Base-by-base conservation (phyloP, 2,113 vertebrate species). In the Beaufortia kweichowensis region DNA sequence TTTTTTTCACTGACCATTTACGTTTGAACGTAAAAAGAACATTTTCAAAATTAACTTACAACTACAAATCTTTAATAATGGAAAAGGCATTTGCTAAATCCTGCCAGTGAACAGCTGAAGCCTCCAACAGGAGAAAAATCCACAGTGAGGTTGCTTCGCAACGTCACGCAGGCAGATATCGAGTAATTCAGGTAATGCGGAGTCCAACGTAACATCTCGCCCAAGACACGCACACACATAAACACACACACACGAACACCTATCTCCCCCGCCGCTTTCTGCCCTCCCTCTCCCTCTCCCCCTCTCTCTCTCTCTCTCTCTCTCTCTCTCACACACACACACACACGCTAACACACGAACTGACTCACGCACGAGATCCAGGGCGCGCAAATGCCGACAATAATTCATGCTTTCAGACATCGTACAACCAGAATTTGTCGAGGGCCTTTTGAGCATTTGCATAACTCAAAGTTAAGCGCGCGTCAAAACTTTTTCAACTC, bases 211-310 rank as follows among this genome's bases (percentile, higher is more conserved):
- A 80, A 77, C 68, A 70, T 78, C 78, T 82, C 63, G 69, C 82
- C 77, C 74, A 78, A 87, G 83, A 90, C 85, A 76, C 88, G 78
- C 85, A 78, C 82, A 77, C 85, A 76, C 80, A 35, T 73, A 50
- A 77, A 19, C 73, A 31, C 56, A 35, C 33, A 78, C 85, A 76
- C 80, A 35, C 75, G 43, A 77, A 21, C 73, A 41, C 56, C 48
- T 73, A 41, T 61, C 68, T 73, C 55, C 67, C 63, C 81, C 57
- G 46, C 75, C 55, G 71, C 76, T 29, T 46, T 43, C 64, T 60
- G 33, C 53, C 80, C 24, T 63, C 59, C 76, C 79, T 64, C 61
- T 63, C 81, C 60, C 80, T 69, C 83, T 76, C 62, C 62, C 75
- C 67, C 79, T 65, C 78, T 56, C 79, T 66, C 64, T 63, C 81